Conservation (phyloP, 92 coral and sea anemone genomes). For the Siderastrea radians region DNA sequence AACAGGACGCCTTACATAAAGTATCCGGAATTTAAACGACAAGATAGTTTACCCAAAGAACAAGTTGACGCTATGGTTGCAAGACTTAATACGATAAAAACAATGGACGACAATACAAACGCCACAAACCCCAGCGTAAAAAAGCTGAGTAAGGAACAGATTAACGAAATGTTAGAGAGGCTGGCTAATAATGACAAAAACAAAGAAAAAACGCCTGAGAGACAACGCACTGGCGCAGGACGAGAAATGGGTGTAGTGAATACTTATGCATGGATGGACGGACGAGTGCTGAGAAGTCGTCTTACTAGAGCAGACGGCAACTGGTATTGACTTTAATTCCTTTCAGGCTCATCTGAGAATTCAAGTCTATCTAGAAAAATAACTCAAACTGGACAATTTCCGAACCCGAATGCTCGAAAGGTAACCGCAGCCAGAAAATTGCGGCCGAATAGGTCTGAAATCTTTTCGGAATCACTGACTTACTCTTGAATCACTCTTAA, state of each 20-base stretch:
- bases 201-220: conserved; percentile 83
- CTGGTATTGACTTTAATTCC: conserved; percentile 40
- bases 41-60: conserved; percentile 58
- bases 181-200: conserved; percentile 85
- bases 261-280: conserved; percentile 89
- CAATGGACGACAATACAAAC: conserved; percentile 27
- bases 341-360: not conserved
- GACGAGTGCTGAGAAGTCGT: conserved; percentile 51
- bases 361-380: too few relatives aligned
- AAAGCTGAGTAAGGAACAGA: conserved; percentile 58
- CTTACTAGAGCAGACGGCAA: conserved; percentile 73
- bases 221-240: conserved; percentile 79
- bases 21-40: conserved; percentile 60
- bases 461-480: too few relatives aligned
- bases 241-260: conserved; percentile 60
- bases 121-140: conserved; percentile 37
- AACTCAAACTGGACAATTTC: too few relatives aligned
- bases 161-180: conserved; percentile 72
- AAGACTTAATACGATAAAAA: conserved; percentile 72
- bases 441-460: too few relatives aligned
- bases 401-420: too few relatives aligned
- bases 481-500: too few relatives aligned
- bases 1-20: conserved; percentile 66
- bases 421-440: too few relatives aligned
- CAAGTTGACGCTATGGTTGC: conserved; percentile 77